Evolutionary conservation across 2,888 invertebrate genomes (phyloP), one percentile per base, ranked within the genome.

Genomic region (Furcula furcula): DNA sequence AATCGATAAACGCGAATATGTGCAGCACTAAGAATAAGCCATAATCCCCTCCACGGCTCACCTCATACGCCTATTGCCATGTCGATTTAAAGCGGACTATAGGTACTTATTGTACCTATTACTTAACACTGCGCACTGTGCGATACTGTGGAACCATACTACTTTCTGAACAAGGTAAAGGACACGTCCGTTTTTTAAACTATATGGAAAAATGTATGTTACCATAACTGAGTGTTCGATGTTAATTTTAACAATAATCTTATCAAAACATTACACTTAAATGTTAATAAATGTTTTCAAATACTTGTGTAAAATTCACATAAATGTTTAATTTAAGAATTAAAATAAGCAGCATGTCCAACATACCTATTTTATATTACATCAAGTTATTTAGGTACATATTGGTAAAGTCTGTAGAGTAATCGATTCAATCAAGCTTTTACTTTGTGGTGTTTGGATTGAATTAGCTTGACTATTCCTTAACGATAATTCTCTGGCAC

Each of bases 221-320:
- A 37, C n/a, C n/a, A n/a, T n/a, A n/a, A 50, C 20, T 48, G 46
- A 56, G 50, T 64, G 58, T 55, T 69, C 35, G 49, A 30, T 68
- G 64, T 67, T 65, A 41, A 42, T 49, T 63, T 48, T 30, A 25
- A 30, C 31, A 39, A 9, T 25, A 13, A 12, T 25, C 13, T n/a
- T n/a, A n/a, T n/a, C n/a, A n/a, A n/a, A n/a, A n/a, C n/a, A n/a
- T n/a, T n/a, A n/a, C n/a, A n/a, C n/a, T n/a, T n/a, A n/a, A n/a
- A n/a, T 9, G 2, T 20, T 20, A n/a, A 21, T 21, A 4, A 10
- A 10, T 5, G 21, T 21, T 21, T 10, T 21, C 4, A 21, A 9
- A 9, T 26, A 26, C 6, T 2, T 26, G 14, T 26, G 9, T 14
- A 3, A 14, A 7, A n/a, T 14, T 12, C 21, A 14, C 12, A 12